A percentile compares a stretch with the other conserved stretches of the same genome.
Evolutionary conservation across 2,888 invertebrate species (phyloP).

Genomic region (Meliscaeva auricollis): DNA sequence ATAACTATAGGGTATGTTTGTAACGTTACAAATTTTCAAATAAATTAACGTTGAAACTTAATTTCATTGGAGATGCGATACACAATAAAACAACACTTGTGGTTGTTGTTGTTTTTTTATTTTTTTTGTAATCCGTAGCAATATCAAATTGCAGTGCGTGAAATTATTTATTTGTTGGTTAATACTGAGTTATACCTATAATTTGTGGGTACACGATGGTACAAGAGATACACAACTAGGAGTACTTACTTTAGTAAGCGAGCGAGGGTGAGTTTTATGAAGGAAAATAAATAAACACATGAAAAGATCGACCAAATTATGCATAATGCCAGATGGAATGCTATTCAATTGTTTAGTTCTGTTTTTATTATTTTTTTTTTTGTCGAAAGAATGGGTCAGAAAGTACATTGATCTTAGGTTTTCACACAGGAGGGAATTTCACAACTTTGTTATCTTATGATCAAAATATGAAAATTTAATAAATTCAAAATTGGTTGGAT

Average conservation of each 20-base stretch:
- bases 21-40: no score
- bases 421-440: not conserved
- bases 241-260: conserved; percentile 8
- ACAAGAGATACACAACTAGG: conserved; percentile 12
- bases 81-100: no score
- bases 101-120: no score
- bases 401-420: conserved; percentile 19
- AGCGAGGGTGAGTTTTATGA: conserved; percentile 46
- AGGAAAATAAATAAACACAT: conserved; percentile 25
- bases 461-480: no score
- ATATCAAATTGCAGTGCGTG: conserved; percentile 16
- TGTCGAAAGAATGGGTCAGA: not conserved
- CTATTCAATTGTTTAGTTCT: conserved; percentile 47
- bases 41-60: no score
- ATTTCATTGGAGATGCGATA: no score
- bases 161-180: not conserved
- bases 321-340: conserved; percentile 60
- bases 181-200: not conserved
- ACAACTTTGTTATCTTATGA: no score
- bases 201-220: not conserved
- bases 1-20: no score
- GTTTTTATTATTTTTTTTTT: no score
- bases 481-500: no score
- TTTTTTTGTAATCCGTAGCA: no score
- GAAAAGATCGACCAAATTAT: conserved; percentile 10